A percentile compares a stretch with the other conserved stretches of the same genome.
phyloP scores from a whole-genome alignment of 2,797 vertebrate species.

The Semaprochilodus insignis region DNA sequence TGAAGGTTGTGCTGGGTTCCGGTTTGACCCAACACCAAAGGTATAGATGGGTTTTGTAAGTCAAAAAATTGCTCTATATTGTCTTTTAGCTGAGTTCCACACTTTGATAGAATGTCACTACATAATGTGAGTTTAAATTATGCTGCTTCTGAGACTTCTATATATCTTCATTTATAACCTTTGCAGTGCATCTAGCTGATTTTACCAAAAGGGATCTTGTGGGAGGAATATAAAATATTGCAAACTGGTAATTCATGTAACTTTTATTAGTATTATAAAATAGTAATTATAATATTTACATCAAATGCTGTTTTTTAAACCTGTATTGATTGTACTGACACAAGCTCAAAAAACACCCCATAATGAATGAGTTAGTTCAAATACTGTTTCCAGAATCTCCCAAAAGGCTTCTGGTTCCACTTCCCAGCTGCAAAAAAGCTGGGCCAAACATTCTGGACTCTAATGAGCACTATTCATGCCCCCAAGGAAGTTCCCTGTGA shows the following conservation, averaged over 20 bases:
- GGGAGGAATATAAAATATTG: neutral
- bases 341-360: too few species aligned
- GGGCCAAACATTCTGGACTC: neutral
- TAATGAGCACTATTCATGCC: slow-evolving; percentile 42
- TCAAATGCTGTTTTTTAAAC: neutral
- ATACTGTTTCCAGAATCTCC: too few species aligned
- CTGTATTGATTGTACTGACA: neutral
- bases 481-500: slow-evolving; percentile 82
- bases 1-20: neutral
- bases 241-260: neutral
- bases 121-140: slow-evolving; percentile 65
- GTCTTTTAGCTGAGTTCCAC: neutral
- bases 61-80: neutral
- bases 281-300: slow-evolving; percentile 3
- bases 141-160: slow-evolving; percentile 53
- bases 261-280: neutral
- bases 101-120: slow-evolving; percentile 44
- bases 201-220: neutral
- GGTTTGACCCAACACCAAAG: too few species aligned
- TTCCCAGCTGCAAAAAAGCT: too few species aligned
- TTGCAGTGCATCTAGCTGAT: slow-evolving; percentile 26
- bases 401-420: too few species aligned
- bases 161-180: neutral
- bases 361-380: too few species aligned
- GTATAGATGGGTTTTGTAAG: neutral